Percentiles rank a stretch among this genome's conserved stretches.
Conservation (phyloP, 2,888 invertebrate species). For the Malthinus flaveolus region DNA sequence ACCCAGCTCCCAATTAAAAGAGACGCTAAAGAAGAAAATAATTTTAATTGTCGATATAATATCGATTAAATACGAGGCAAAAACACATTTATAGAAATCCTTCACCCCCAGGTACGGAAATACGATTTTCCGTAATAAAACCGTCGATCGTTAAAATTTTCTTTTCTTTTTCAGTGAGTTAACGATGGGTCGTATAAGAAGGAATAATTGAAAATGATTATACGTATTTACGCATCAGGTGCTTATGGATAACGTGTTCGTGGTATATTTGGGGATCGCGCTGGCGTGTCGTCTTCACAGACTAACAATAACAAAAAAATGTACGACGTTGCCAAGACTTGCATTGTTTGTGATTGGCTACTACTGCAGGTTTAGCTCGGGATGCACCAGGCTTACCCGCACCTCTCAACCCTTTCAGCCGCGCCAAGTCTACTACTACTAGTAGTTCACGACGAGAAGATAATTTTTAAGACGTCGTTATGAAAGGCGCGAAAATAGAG, state of each 20-base stretch:
- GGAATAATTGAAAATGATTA: not conserved
- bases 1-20: too few relatives aligned
- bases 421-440: constrained; percentile 31
- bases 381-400: constrained; percentile 48
- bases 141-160: too few relatives aligned
- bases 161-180: too few relatives aligned
- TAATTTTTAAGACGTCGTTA: too few relatives aligned
- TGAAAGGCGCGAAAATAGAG: too few relatives aligned
- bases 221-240: not conserved
- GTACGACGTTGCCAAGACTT: constrained; percentile 49
- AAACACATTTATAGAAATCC: too few relatives aligned
- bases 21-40: too few relatives aligned
- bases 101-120: too few relatives aligned
- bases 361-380: constrained; percentile 39
- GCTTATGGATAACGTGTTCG: constrained; percentile 11
- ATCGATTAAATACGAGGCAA: too few relatives aligned
- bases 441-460: constrained; percentile 20
- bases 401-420: constrained; percentile 29
- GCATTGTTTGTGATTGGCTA: constrained; percentile 52
- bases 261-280: constrained; percentile 11
- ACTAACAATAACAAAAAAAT: constrained; percentile 34
- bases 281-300: constrained; percentile 27
- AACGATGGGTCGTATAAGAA: too few relatives aligned
- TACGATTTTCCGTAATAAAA: too few relatives aligned
- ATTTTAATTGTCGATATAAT: too few relatives aligned